phyloP scores from a whole-genome alignment of 2,888 invertebrate species.

The Isotomurus palustris region DNA sequence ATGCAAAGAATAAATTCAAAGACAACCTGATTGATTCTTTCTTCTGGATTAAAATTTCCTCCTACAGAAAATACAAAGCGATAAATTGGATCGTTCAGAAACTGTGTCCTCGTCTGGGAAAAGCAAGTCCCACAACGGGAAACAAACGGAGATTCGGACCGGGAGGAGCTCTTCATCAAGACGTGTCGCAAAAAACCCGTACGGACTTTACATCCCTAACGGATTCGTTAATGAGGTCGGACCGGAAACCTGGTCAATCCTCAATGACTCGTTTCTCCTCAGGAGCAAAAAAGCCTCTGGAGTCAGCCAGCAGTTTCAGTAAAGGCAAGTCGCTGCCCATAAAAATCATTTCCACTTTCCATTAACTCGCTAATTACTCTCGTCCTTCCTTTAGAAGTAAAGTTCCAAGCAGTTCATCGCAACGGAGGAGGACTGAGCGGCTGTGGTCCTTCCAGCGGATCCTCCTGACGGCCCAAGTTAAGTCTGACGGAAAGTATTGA shows the following conservation, averaged over 20 bases:
- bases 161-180: slow-evolving; percentile 19
- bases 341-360: neutral
- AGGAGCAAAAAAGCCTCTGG: slow-evolving; percentile 14
- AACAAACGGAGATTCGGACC: slow-evolving; percentile 40
- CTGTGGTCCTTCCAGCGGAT: slow-evolving; percentile 8
- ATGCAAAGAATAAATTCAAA: no score
- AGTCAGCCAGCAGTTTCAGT: slow-evolving; percentile 14
- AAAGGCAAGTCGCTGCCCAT: slow-evolving; percentile 25
- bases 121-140: slow-evolving; percentile 32
- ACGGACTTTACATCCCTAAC: slow-evolving; percentile 41
- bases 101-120: slow-evolving; percentile 39
- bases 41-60: no score
- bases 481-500: slow-evolving; percentile 31
- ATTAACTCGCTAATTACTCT: slow-evolving; percentile 3
- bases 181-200: slow-evolving; percentile 38
- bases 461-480: slow-evolving; percentile 37
- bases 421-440: slow-evolving; percentile 12
- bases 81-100: slow-evolving; percentile 40
- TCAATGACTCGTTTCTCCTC: slow-evolving; percentile 27
- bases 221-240: slow-evolving; percentile 38
- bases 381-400: slow-evolving; percentile 23
- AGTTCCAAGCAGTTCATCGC: slow-evolving; percentile 28
- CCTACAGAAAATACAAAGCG: slow-evolving; percentile 34
- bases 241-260: slow-evolving; percentile 24
- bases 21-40: no score